phyloP scores from a whole-genome alignment of 30 jellyfish, hydroid and myxozoan species.

The Turritopsis dohrnii region DNA sequence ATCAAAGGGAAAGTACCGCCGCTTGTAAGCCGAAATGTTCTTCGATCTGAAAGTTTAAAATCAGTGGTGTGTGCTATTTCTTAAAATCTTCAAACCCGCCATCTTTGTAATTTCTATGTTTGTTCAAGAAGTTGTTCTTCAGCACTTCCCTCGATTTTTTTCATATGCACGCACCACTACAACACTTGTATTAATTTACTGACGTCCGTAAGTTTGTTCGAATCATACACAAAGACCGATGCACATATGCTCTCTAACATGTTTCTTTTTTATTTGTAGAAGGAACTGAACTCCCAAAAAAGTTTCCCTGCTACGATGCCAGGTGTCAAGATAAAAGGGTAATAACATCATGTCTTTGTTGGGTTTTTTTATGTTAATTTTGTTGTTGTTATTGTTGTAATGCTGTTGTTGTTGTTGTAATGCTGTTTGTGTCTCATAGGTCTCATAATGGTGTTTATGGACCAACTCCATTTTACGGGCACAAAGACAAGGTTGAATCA shows the following conservation, averaged over 20 bases:
- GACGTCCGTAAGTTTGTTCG: neutral
- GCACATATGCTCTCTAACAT: too few relatives aligned
- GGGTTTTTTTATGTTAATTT: too few relatives aligned
- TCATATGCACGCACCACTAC: neutral
- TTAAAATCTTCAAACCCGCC: neutral
- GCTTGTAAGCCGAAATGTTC: slow-evolving; percentile 15
- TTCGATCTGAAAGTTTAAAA: slow-evolving; percentile 13
- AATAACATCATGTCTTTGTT: too few relatives aligned
- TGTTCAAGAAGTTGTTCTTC: neutral
- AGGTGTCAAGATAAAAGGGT: neutral
- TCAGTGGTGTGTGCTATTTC: slow-evolving; percentile 18
- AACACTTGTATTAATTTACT: neutral
- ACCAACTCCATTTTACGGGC: slow-evolving; percentile 35
- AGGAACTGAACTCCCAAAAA: neutral
- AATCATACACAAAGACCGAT: neutral
- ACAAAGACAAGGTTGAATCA: slow-evolving; percentile 45
- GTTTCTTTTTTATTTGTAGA: neutral
- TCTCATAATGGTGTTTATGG: slow-evolving; percentile 82
- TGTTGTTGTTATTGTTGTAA: neutral
- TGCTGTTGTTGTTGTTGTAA: neutral
- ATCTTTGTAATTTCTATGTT: neutral
- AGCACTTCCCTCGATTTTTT: neutral
- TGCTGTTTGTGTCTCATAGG: neutral
- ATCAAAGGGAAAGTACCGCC: slow-evolving; percentile 12
- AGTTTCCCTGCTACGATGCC: neutral